Conservation (phyloP, 2,113 vertebrate genomes). For the Microtus ochrogaster region DNA sequence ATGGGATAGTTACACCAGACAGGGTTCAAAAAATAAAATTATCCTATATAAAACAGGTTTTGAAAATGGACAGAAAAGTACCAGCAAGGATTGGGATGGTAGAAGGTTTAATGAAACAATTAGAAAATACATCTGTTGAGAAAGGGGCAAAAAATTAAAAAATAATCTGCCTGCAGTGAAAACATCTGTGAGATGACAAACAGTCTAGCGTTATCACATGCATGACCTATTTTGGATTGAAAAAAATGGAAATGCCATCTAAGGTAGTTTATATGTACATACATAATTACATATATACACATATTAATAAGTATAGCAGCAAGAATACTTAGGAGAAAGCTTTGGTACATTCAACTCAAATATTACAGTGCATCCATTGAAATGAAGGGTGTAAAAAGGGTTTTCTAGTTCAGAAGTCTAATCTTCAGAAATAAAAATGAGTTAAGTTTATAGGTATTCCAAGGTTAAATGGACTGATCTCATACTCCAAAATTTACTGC, state of each 20-base stretch:
- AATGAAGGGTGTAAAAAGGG: not conserved
- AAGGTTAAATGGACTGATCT: not conserved
- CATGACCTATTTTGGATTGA: not conserved
- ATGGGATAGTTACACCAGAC: fast-evolving
- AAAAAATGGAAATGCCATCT: not conserved
- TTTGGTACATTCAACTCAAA: not conserved
- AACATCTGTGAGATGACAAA: not conserved
- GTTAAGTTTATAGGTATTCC: conserved; percentile 15
- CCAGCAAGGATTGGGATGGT: fast-evolving
- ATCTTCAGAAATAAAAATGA: conserved; percentile 62
- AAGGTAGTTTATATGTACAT: not conserved
- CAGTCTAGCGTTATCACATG: not conserved
- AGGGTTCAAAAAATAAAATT: not conserved
- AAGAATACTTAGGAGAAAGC: not conserved
- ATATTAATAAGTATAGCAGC: not conserved
- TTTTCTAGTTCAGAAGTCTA: conserved; percentile 27
- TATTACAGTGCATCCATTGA: not conserved
- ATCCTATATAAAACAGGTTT: not conserved
- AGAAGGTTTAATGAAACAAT: not conserved
- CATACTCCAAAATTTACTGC: not conserved
- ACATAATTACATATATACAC: not conserved
- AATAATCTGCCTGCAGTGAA: not conserved
- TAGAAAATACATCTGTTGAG: not conserved
- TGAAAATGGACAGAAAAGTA: not conserved
- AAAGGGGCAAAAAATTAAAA: not conserved